phyloP scores from a whole-genome alignment of 2,888 invertebrate species.

The Drosophila mercatorum region DNA sequence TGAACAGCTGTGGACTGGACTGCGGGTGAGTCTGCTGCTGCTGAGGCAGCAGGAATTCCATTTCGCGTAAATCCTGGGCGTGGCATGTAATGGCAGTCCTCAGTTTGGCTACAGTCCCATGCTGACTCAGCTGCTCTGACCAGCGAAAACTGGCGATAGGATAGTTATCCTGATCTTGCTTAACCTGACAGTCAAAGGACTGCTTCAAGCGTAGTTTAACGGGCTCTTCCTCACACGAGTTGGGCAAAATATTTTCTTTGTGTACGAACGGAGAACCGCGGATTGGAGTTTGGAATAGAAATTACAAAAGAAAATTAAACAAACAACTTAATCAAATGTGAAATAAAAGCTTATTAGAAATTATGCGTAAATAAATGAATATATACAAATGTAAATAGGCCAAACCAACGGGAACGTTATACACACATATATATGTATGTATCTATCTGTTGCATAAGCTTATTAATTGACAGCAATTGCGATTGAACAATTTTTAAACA shows the following conservation, averaged over 20 bases:
- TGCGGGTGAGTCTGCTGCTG: conserved; percentile 71
- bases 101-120: conserved; percentile 79
- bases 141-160: conserved; percentile 65
- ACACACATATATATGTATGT: conserved; percentile 12
- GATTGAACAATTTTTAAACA: conserved; percentile 68
- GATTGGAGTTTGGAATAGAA: conserved; percentile 17
- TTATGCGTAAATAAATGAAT: conserved; percentile 23
- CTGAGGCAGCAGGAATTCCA: conserved; percentile 83
- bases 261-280: background rate
- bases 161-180: conserved; percentile 64
- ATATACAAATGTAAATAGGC: conserved; percentile 42
- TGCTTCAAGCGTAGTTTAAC: conserved; percentile 63
- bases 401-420: conserved; percentile 23
- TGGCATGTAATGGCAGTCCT: conserved; percentile 79
- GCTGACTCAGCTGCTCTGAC: conserved; percentile 79
- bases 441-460: conserved; percentile 8
- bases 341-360: conserved; percentile 36
- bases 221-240: conserved; percentile 54
- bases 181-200: conserved; percentile 24
- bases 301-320: conserved; percentile 52
- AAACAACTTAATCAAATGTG: conserved; percentile 24
- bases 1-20: conserved; percentile 70
- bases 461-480: conserved; percentile 40
- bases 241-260: conserved; percentile 66
- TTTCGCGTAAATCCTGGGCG: conserved; percentile 78